phyloP scores from a whole-genome alignment of 2,888 invertebrate species.

The Kryphioiulus occultus region DNA sequence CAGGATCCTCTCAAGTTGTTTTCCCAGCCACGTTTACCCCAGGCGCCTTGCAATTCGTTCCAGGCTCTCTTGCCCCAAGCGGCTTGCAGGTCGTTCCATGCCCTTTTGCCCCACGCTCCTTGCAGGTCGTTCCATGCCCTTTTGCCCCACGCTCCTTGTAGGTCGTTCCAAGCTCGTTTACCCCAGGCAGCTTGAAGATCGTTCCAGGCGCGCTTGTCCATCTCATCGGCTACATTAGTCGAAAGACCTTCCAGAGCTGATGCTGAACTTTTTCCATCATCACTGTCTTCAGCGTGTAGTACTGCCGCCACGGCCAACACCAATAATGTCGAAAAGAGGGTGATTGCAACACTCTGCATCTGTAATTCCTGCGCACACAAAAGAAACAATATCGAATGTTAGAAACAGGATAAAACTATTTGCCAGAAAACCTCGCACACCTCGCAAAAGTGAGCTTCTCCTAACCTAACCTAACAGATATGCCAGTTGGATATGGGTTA shows the following conservation, averaged over 20 bases:
- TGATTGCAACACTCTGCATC: slow-evolving; percentile 37
- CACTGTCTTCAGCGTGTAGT: neutral
- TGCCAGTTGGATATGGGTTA: no score
- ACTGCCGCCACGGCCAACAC: neutral
- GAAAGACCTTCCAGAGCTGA: slow-evolving; percentile 40
- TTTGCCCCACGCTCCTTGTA: slow-evolving; percentile 53
- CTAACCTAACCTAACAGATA: no score
- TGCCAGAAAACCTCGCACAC: no score
- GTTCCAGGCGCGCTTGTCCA: slow-evolving; percentile 70
- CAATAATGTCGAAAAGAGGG: slow-evolving; percentile 33
- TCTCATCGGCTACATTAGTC: neutral
- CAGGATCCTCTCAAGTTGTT: slow-evolving; percentile 63
- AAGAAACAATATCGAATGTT: neutral
- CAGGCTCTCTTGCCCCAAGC: slow-evolving; percentile 75
- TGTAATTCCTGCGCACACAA: neutral
- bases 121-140: slow-evolving; percentile 57
- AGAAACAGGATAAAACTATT: no score
- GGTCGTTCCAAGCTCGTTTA: slow-evolving; percentile 66
- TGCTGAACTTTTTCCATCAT: slow-evolving; percentile 29
- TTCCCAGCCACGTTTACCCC: slow-evolving; percentile 58
- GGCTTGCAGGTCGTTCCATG: slow-evolving; percentile 74
- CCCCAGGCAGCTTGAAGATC: slow-evolving; percentile 77
- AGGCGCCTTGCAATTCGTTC: slow-evolving; percentile 58
- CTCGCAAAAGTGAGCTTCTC: no score
- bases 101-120: slow-evolving; percentile 68